Percentiles rank a stretch among this genome's conserved stretches.
These are phyloP conservation scores for Samia ricini DNA, from an alignment of 1,140 invertebrate species.

Conservation along the genomic window DNA sequence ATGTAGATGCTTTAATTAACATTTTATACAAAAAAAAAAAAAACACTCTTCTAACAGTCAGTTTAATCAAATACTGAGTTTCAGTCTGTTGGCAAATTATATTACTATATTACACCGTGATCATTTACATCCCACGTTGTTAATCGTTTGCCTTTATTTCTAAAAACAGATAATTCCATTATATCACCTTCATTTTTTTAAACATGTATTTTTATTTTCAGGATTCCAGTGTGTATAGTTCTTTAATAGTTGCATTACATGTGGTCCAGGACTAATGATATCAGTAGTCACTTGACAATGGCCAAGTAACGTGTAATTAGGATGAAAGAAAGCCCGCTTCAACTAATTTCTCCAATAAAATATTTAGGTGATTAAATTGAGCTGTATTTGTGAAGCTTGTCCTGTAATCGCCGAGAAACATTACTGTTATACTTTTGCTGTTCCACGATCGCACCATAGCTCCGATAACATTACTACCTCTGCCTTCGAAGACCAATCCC, in stretches of 20 bases:
- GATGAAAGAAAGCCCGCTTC: constrained; percentile 29
- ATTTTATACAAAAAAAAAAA: too few relatives aligned
- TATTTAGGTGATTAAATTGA: constrained; percentile 49
- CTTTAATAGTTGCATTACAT: constrained; percentile 37
- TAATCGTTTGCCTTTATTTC: too few relatives aligned
- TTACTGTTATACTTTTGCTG: constrained; percentile 45
- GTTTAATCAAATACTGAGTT: too few relatives aligned
- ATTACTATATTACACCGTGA: too few relatives aligned
- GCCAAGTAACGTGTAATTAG: constrained; percentile 44
- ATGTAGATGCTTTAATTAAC: too few relatives aligned
- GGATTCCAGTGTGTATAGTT: constrained; percentile 46
- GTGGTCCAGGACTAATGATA: constrained; percentile 42
- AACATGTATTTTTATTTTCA: constrained; percentile 30
- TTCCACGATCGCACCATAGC: constrained; percentile 51
- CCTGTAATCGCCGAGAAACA: constrained; percentile 61
- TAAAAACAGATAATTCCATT: background rate
- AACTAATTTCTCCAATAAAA: constrained; percentile 42
- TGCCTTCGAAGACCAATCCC: constrained; percentile 59
- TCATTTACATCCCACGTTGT: too few relatives aligned
- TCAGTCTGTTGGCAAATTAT: too few relatives aligned
- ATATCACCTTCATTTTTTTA: background rate
- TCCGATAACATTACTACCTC: constrained; percentile 53
- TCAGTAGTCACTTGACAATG: constrained; percentile 47
- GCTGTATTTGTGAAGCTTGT: constrained; percentile 20
- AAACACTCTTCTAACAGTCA: too few relatives aligned